A percentile compares a stretch with the other conserved stretches of the same genome.
Evolutionary conservation across 1,140 invertebrate genomes (phyloP).

Genomic region (Globodera rostochiensis): DNA sequence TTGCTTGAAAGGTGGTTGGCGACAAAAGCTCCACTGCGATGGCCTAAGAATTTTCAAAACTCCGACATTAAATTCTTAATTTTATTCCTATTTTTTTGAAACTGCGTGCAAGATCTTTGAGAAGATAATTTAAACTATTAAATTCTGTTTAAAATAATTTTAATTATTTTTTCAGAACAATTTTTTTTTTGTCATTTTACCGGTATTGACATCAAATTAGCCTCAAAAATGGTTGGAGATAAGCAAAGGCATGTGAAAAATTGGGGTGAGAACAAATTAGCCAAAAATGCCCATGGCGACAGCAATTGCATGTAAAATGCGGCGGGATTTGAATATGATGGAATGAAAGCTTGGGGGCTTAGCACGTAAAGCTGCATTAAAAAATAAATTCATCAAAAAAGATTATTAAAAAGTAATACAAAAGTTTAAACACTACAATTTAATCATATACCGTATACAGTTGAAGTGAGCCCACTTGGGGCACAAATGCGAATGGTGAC

Average conservation of each 20-base stretch:
- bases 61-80: too few relatives aligned
- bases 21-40: conserved; percentile 20
- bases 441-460: conserved; percentile 14
- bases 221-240: conserved; percentile 19
- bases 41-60: neutral
- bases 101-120: neutral
- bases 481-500: conserved; percentile 22
- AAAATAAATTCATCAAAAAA: neutral
- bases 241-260: conserved; percentile 22
- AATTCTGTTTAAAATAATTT: neutral
- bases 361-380: conserved; percentile 22
- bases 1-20: conserved; percentile 29
- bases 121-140: neutral
- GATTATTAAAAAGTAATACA: neutral
- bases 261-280: conserved; percentile 31
- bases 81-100: neutral
- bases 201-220: conserved; percentile 29
- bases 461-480: conserved; percentile 14
- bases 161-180: neutral
- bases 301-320: conserved; percentile 33
- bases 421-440: neutral
- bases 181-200: neutral
- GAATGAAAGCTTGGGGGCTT: conserved; percentile 33
- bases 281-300: conserved; percentile 31
- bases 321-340: conserved; percentile 16